phyloP scores from a whole-genome alignment of 1,140 invertebrate species.

The Panagrolaimus sp. region DNA sequence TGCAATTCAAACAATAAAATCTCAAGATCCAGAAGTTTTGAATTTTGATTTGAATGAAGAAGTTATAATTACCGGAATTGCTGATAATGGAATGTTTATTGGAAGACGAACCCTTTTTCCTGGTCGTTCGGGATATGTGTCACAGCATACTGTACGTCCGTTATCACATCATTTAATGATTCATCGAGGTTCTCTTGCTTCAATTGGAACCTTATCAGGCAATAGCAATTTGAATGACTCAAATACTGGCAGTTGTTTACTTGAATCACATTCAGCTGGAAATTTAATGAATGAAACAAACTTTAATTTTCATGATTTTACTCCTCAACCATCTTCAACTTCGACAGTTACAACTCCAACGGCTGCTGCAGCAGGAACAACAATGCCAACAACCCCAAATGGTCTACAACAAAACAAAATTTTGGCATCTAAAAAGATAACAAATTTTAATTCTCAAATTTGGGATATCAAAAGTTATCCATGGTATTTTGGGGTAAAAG shows the following conservation, averaged over 20 bases:
- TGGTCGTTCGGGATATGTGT: not conserved
- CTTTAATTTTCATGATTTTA: no score
- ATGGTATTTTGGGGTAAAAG: slow-evolving; percentile 8
- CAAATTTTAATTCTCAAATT: not conserved
- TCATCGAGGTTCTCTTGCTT: not conserved
- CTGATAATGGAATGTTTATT: not conserved
- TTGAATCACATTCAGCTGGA: no score
- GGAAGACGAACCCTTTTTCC: not conserved
- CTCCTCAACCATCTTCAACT: no score
- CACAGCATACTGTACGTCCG: not conserved
- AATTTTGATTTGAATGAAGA: not conserved
- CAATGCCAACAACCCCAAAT: no score
- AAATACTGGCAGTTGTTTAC: no score
- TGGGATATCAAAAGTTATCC: not conserved
- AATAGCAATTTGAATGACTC: no score
- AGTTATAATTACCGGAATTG: not conserved
- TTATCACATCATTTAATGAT: not conserved
- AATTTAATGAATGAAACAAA: no score
- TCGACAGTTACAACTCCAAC: no score
- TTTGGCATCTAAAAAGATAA: no score
- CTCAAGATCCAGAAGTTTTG: slow-evolving; percentile 3
- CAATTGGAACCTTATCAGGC: no score
- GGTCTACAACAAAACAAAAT: no score
- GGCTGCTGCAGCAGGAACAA: no score
- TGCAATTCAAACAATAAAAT: not conserved